Percentiles rank a stretch among this genome's conserved stretches.
phyloP scores from a whole-genome alignment of 2,113 vertebrate genomes.

The Haplochromis burtoni region DNA sequence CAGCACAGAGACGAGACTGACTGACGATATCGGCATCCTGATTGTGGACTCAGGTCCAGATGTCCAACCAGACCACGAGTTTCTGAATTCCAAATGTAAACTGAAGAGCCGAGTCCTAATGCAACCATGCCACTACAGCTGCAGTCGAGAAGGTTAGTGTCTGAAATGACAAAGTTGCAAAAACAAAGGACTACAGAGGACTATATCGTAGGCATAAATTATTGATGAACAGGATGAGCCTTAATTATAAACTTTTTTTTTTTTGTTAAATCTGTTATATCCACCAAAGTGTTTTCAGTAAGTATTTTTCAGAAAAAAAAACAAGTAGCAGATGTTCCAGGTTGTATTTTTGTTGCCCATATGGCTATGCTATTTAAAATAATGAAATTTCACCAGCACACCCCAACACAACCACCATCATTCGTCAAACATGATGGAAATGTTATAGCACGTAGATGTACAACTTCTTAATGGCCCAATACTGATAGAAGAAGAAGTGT shows the following conservation, averaged over 20 bases:
- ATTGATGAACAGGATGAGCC: background rate
- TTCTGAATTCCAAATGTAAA: slow-evolving; percentile 68
- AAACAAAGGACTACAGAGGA: background rate
- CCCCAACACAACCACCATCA: background rate
- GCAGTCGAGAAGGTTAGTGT: slow-evolving; percentile 75
- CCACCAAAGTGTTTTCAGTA: background rate
- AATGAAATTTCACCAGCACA: background rate
- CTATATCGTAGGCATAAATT: fast-evolving
- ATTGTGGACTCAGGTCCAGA: slow-evolving; percentile 36
- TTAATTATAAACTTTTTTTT: background rate
- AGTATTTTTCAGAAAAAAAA: background rate
- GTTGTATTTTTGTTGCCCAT: background rate
- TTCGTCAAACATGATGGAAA: background rate
- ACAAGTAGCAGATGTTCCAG: background rate
- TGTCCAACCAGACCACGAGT: slow-evolving; percentile 21
- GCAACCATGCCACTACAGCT: slow-evolving; percentile 67
- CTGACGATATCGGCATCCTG: background rate
- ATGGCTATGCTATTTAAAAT: background rate
- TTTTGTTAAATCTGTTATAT: background rate
- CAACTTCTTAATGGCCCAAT: background rate
- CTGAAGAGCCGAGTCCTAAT: slow-evolving; percentile 65
- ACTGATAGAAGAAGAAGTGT: background rate
- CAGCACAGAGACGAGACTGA: slow-evolving; percentile 72
- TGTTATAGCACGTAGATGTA: fast-evolving
- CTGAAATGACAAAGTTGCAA: slow-evolving; percentile 42